Evolutionary conservation across 2,888 invertebrate genomes (phyloP), one percentile per base, ranked within the genome.

Genomic region (Galeopsomyia nigrocyanea): DNA sequence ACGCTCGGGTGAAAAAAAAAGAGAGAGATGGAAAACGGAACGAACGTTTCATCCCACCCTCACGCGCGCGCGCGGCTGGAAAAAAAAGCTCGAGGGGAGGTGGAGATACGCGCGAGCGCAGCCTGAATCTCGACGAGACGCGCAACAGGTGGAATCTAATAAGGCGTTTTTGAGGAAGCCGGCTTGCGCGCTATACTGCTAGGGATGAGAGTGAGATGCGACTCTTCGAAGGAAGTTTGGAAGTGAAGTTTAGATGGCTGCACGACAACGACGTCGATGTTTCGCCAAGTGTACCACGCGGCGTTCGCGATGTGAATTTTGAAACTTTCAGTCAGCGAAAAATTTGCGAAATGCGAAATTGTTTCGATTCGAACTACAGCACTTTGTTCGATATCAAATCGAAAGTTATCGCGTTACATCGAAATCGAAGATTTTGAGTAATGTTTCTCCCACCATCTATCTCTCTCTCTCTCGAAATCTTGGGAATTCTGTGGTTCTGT

Each of bases 121-220:
- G 26, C 22, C 55, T 47, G 39, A 71, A 65, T 67, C 61, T 66
- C 69, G 39, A 39, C 39, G 39, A 39, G 39, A 7, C 14, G 51
- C n/a, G 71, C 75, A 75, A 75, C 75, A 75, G 75, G 75, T 75
- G 71, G 75, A 72, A 72, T 75, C 75, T 75, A 75, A 72, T 72
- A 75, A 69, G 68, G 62, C 66, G 75, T 75, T 72, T 75, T 75
- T 69, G 62, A 73, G 64, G 68, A 73, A 56, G 56, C 56, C 67
- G 51, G 49, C 56, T 17, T 10, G 39, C 53, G 58, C 60, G 49
- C 26, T 26, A 17, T 26, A 5, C 26, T 26, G 26, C 26, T 26
- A 62, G 53, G 9, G 55, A 61, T 14, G n/a, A 55, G 61, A 61
- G 46, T 31, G 17, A 55, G 50, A 39, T 1, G 39, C 14, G 50